phyloP scores from a whole-genome alignment of 2,888 invertebrate genomes.

The Drosophila rubida region DNA sequence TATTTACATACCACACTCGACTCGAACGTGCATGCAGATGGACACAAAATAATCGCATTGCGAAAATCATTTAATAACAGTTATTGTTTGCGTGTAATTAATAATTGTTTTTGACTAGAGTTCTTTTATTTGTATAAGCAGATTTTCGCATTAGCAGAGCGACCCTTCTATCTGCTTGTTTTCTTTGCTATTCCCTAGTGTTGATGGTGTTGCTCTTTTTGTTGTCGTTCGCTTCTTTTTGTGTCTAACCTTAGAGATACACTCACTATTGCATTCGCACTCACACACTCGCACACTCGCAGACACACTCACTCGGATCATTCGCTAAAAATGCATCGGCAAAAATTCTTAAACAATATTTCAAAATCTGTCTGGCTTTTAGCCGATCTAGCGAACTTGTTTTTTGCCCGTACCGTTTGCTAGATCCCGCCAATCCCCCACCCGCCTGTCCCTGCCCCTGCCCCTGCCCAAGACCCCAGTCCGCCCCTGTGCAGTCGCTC shows the following conservation, averaged over 20 bases:
- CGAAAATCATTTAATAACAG: not conserved
- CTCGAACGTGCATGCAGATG: not conserved
- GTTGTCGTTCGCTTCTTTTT: conserved; percentile 57
- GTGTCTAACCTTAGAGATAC: conserved; percentile 65
- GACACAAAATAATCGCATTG: not conserved
- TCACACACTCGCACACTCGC: conserved; percentile 14
- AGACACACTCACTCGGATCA: conserved; percentile 24
- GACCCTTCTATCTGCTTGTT: conserved; percentile 1
- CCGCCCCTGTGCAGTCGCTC: conserved; percentile 25
- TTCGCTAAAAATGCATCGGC: conserved; percentile 74
- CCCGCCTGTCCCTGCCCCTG: not conserved
- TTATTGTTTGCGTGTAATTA: not conserved
- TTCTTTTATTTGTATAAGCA: not conserved
- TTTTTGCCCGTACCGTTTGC: conserved; percentile 63
- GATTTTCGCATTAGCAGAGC: conserved; percentile 8
- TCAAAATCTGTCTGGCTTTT: conserved; percentile 81
- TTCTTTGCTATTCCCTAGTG: not conserved
- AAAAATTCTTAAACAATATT: conserved; percentile 80
- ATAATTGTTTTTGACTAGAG: not conserved
- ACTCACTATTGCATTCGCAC: conserved; percentile 10
- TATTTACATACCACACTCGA: not conserved
- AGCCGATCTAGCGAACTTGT: conserved; percentile 80
- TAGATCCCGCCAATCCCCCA: conserved; percentile 24
- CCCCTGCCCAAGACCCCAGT: conserved; percentile 4
- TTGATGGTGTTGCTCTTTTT: conserved; percentile 19